Evolutionary conservation across 2,113 vertebrate species (phyloP), one percentile per base, ranked within the genome.

Genomic region (Myotis lucifugus): DNA sequence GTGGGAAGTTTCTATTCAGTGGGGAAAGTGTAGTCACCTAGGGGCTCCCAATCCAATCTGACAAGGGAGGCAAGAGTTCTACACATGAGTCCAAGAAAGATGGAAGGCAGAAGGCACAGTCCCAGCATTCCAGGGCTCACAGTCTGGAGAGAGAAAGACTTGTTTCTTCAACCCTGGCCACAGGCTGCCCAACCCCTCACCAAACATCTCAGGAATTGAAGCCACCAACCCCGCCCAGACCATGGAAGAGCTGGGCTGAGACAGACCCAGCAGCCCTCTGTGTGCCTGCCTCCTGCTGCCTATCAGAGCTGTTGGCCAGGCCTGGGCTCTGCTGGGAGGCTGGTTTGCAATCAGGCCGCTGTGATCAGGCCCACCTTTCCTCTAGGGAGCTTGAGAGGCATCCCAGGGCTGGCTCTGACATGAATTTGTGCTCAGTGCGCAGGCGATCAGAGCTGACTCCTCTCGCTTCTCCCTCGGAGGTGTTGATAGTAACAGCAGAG

Each of bases 401-500:
- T 93, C 92, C 95, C 95, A 88, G 85, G n/a, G 18, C 85, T 93
- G 92, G 77, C 88, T 97, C 50, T n/a, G 61, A 92, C 69, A 76
- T 0, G 70, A 83, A 90, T 97, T 56, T 92, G 93, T 54, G 81
- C 82, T 92, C 70, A 8, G 95, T 32, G 85, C 34, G 8, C 90
- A 93, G 90, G 95, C 81, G 85, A 96, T 92, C 93, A 73, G 96
- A 85, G 61, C 85, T 54, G 77, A 92, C 92, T 96, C 83, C 59
- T 94, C 85, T 96, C 76, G 66, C 83, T 96, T 74, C 88, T 94
- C 92, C 88, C 82, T 96, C 17, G 8, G 95, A 98, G 97, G 96
- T 97, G 96, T 97, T 97, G 96, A 95, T 97, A 98, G 96, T 98
- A 97, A 96, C 97, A 97, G 95, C 96, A 90, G 88, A 85, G 15